These are phyloP conservation scores for Pipistrellus nathusii DNA, from an alignment of 2,797 vertebrate species.

Conservation along the genomic window DNA sequence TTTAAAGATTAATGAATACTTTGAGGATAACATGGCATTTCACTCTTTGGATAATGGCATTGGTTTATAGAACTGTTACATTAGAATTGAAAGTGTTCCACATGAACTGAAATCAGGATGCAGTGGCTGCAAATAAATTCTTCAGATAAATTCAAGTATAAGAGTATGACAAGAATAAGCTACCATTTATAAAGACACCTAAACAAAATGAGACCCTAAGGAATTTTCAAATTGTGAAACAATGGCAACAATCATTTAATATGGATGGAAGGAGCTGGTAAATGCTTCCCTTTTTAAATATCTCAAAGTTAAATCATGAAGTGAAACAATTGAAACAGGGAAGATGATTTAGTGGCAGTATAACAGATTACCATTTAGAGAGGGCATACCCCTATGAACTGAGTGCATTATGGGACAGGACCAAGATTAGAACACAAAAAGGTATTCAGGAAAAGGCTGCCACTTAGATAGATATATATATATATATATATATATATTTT, in stretches of 20 bases:
- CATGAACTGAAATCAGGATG: neutral
- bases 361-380: neutral
- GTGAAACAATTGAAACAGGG: neutral
- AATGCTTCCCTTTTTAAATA: neutral
- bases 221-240: constrained; percentile 46
- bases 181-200: constrained; percentile 34
- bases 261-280: neutral
- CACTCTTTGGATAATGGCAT: neutral
- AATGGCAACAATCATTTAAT: constrained; percentile 19
- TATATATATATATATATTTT: neutral
- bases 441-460: neutral
- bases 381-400: neutral
- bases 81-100: constrained; percentile 24
- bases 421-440: neutral
- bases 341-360: neutral
- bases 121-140: constrained; percentile 9
- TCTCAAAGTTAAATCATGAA: constrained; percentile 14
- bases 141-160: constrained; percentile 33
- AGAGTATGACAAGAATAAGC: constrained; percentile 38
- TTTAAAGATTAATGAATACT: constrained; percentile 53
- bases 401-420: neutral
- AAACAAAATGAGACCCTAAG: constrained; percentile 39
- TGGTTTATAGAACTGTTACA: constrained; percentile 43
- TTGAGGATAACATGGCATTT: constrained; percentile 26
- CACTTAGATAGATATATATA: neutral